Evolutionary conservation across 2,888 invertebrate genomes (phyloP), one percentile per base, ranked within the genome.

Genomic region (Antheraea assamensis): DNA sequence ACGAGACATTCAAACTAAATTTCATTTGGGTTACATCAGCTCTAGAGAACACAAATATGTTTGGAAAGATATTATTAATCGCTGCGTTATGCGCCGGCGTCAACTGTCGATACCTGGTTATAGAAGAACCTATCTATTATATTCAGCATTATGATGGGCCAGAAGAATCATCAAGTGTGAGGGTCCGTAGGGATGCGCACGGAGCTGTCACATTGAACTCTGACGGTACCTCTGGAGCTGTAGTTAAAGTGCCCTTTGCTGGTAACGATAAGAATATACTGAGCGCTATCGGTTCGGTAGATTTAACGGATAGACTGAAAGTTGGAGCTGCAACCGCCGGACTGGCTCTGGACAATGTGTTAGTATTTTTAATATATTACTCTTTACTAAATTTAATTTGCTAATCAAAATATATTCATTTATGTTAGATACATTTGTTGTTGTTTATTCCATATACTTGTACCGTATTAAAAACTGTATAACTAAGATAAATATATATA

Each of bases 191-290:
- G 21, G 75, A 78, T 70, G 74, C 71, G 19, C 73, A 74, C 47
- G 76, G 70, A n/a, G 72, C 49, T 8, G 42, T 78, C 24, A 74
- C 74, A 21, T 27, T 78, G 0, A 77, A 78, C 68, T 75, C 74
- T 8, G 75, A 82, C 66, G 82, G 79, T 4, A 78, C 68, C 42
- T 72, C 74, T 27, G 78, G 74, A 2, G 24, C 79, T 0, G 74
- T 72, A 1, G 78, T 70, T 7, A 80, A 78, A 27, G 13, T 81
- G 0, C 80, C 82, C 0, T 49, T 82, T 3, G 72, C 73, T 35
- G 75, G 77, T 5, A 79, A 74, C 47, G 81, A 81, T 21, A 77
- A 24, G 13, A 80, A 80, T 70, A 30, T 74, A 15, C 42, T 81
- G 0, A 83, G 84, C 74, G 78, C 76, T 10, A 31, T 78, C n/a